A percentile compares a stretch with the other conserved stretches of the same genome.
Conservation (phyloP, 2,888 invertebrate genomes). For the Proisotoma minuta region DNA sequence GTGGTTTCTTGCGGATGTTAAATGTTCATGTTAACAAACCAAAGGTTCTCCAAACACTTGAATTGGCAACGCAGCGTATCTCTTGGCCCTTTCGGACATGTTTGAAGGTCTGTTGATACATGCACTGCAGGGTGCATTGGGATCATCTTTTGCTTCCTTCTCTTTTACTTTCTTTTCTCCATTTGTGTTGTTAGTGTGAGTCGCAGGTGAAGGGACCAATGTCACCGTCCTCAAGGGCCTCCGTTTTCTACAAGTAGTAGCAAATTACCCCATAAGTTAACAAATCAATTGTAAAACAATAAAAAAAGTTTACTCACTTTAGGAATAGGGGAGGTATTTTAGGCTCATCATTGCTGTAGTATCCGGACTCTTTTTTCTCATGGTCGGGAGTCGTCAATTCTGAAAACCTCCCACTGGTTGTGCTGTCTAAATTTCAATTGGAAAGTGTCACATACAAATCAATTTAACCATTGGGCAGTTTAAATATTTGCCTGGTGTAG, state of each 20-base stretch:
- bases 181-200: slow-evolving; percentile 2
- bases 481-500: slow-evolving; percentile 37
- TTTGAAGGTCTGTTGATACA: slow-evolving; percentile 39
- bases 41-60: slow-evolving; percentile 84
- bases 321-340: slow-evolving; percentile 44
- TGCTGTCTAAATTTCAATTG: slow-evolving; percentile 37
- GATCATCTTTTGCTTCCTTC: slow-evolving; percentile 24
- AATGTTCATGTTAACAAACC: slow-evolving; percentile 54
- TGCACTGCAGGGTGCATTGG: slow-evolving; percentile 16
- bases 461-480: not conserved
- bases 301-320: slow-evolving; percentile 34
- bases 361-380: slow-evolving; percentile 47
- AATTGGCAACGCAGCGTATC: slow-evolving; percentile 78
- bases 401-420: slow-evolving; percentile 46
- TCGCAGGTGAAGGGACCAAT: no score
- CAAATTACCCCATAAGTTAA: not conserved
- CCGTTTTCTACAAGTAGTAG: slow-evolving; percentile 29
- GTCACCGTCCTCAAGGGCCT: no score
- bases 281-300: not conserved
- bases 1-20: not conserved
- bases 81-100: slow-evolving; percentile 45
- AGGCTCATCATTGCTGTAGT: slow-evolving; percentile 45
- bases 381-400: slow-evolving; percentile 46
- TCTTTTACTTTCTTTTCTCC: slow-evolving; percentile 15
- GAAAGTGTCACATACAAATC: not conserved